A percentile compares a stretch with the other conserved stretches of the same genome.
Evolutionary conservation across 2,113 vertebrate genomes (phyloP).

Genomic region (Hyla sarda): DNA sequence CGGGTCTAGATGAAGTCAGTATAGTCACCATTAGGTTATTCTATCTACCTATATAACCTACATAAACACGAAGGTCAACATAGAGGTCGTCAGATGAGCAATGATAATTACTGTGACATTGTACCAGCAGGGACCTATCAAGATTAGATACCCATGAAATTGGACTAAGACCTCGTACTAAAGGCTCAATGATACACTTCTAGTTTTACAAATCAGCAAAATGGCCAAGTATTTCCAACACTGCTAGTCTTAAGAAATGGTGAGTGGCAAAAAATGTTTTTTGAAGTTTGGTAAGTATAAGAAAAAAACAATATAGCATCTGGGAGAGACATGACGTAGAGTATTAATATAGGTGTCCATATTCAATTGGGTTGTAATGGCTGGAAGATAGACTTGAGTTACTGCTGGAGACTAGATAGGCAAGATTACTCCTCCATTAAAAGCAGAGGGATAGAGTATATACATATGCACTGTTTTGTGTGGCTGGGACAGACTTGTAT

Average conservation of each 20-base stretch:
- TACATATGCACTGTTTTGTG: too few species aligned
- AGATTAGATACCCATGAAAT: constrained; percentile 53
- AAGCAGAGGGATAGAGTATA: neutral
- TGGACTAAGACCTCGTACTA: constrained; percentile 12
- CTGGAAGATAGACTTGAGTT: neutral
- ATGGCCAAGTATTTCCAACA: neutral
- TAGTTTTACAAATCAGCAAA: neutral
- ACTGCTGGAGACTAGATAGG: neutral
- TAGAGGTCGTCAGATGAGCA: constrained; percentile 37
- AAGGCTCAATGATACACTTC: neutral
- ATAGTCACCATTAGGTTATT: constrained; percentile 27
- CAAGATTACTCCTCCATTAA: neutral
- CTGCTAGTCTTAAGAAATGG: neutral
- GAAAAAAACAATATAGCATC: neutral
- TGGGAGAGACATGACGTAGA: neutral
- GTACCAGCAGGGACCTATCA: constrained; percentile 22
- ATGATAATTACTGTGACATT: constrained; percentile 43
- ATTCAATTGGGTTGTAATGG: neutral
- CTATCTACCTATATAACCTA: constrained; percentile 24
- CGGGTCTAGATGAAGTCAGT: constrained; percentile 23
- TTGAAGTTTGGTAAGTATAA: too few species aligned
- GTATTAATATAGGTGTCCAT: neutral
- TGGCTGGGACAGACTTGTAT: too few species aligned
- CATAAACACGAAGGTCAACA: constrained; percentile 35
- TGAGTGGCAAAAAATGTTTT: neutral